Evolutionary conservation across 2,113 vertebrate genomes (phyloP).

Genomic region (Ginglymostoma cirratum): DNA sequence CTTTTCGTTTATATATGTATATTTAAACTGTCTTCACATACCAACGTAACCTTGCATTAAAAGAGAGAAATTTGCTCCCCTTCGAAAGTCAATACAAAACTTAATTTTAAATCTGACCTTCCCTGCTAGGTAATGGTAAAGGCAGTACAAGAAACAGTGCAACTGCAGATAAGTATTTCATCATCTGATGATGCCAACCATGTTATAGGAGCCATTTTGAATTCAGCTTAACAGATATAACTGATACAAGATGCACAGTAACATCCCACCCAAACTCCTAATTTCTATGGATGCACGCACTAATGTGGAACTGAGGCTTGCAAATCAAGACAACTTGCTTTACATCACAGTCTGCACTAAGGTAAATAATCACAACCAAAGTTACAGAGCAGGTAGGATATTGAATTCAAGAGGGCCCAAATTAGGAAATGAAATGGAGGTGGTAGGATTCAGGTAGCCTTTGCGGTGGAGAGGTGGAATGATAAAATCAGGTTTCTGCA

Average conservation of each 20-base stretch:
- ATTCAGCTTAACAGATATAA: neutral
- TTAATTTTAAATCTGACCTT: neutral
- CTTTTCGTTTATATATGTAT: slow-evolving; percentile 48
- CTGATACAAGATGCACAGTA: no score
- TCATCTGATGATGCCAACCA: neutral
- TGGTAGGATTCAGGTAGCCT: no score
- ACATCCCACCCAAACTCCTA: no score
- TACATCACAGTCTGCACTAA: neutral
- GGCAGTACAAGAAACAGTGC: no score
- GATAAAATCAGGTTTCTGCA: neutral
- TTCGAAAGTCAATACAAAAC: neutral
- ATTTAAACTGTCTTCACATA: no score
- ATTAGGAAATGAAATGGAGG: neutral
- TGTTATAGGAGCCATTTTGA: neutral
- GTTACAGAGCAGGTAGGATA: neutral
- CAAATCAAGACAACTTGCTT: neutral
- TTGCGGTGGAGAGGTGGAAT: no score
- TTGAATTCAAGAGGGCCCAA: no score
- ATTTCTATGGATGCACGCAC: neutral
- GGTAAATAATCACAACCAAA: neutral
- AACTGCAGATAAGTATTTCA: neutral
- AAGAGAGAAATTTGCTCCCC: neutral
- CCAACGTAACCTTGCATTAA: no score
- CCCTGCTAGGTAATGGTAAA: no score
- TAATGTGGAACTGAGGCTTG: neutral